Conservation (phyloP, 2,888 invertebrate genomes). For the Tenthredo mesomela region DNA sequence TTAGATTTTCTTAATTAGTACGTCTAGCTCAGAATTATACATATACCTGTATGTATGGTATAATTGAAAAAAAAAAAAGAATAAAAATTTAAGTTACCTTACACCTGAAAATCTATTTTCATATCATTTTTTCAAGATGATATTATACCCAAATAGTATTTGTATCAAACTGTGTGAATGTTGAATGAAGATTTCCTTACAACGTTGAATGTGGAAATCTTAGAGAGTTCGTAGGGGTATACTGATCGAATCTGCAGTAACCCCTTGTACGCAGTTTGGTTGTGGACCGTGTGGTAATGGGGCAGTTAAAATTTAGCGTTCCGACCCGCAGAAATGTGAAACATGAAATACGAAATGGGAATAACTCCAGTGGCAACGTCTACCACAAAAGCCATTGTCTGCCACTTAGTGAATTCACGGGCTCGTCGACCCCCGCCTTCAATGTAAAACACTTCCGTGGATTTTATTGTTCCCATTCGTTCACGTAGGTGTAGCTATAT, state of each 20-base stretch:
- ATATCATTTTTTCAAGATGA: background rate
- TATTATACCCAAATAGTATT: background rate
- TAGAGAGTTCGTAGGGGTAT: background rate
- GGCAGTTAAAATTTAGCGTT: conserved; percentile 50
- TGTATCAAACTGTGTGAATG: background rate
- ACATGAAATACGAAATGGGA: conserved; percentile 52
- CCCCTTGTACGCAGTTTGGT: conserved; percentile 21
- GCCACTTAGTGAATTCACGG: conserved; percentile 75
- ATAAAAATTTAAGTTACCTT: too few relatives aligned
- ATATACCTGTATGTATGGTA: background rate
- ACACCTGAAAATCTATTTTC: background rate
- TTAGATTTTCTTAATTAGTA: conserved; percentile 23
- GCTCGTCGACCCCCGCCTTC: conserved; percentile 55
- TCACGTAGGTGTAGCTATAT: conserved; percentile 23
- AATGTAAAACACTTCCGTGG: conserved; percentile 75
- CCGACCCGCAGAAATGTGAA: conserved; percentile 41
- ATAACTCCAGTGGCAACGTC: conserved; percentile 65
- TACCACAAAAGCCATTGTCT: conserved; percentile 74
- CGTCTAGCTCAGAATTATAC: background rate
- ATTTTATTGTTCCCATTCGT: conserved; percentile 69
- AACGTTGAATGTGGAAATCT: background rate
- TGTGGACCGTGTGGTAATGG: conserved; percentile 41
- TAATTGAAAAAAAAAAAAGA: background rate
- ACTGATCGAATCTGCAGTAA: conserved; percentile 20
- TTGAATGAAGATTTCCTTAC: background rate